Conservation (phyloP, 2,888 invertebrate genomes). For the Crematogaster levior region DNA sequence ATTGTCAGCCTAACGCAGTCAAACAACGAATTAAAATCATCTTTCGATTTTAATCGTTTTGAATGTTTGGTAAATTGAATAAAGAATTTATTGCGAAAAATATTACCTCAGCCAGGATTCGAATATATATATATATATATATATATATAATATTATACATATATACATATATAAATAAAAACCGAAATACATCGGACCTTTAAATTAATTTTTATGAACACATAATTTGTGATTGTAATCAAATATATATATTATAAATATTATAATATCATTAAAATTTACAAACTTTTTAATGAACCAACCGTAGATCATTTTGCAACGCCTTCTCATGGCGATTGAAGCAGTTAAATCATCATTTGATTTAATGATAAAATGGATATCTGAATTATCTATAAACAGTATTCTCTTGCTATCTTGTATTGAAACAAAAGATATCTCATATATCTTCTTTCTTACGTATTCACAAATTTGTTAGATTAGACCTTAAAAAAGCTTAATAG, state of each 20-base stretch:
- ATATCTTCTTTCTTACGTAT: background rate
- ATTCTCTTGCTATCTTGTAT: background rate
- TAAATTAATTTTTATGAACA: background rate
- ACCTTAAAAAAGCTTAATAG: background rate
- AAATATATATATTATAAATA: background rate
- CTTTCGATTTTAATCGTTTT: no score
- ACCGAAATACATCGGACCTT: background rate
- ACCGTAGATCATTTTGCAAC: conserved; percentile 7
- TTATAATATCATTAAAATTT: background rate
- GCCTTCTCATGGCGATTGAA: background rate
- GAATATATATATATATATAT: no score
- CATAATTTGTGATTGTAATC: background rate
- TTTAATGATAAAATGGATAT: conserved; percentile 25
- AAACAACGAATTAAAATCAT: no score
- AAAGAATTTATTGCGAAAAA: no score
- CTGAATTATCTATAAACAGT: conserved; percentile 27
- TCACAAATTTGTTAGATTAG: background rate
- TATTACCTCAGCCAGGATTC: no score
- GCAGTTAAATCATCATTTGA: background rate
- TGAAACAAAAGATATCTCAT: background rate
- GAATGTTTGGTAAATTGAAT: no score
- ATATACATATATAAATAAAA: background rate
- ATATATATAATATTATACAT: no score
- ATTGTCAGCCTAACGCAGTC: no score
- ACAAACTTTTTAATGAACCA: background rate